phyloP scores from a whole-genome alignment of 2,888 invertebrate species.

The Ectemnius cavifrons region DNA sequence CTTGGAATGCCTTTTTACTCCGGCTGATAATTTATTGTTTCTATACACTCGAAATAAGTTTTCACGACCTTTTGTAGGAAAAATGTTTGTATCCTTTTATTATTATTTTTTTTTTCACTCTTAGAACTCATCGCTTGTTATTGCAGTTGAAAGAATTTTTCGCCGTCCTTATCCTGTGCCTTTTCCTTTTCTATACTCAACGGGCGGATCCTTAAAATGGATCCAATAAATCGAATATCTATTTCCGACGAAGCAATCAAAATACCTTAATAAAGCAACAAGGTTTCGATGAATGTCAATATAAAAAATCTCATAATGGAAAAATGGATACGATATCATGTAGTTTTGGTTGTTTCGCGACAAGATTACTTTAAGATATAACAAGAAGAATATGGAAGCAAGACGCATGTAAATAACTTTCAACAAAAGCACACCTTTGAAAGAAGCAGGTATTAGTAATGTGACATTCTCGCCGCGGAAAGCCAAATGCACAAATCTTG shows the following conservation, averaged over 20 bases:
- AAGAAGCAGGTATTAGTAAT: too few species aligned
- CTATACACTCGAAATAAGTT: background rate
- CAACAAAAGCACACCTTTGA: too few species aligned
- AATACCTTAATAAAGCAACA: background rate
- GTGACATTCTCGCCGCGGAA: too few species aligned
- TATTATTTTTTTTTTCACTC: slow-evolving; percentile 4
- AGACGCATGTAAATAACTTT: too few species aligned
- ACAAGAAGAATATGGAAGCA: too few species aligned
- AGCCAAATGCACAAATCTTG: too few species aligned
- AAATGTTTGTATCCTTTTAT: slow-evolving; percentile 17
- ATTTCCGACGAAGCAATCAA: slow-evolving; percentile 29
- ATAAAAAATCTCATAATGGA: background rate
- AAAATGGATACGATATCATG: background rate
- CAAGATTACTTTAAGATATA: too few species aligned
- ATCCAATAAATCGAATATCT: slow-evolving; percentile 39
- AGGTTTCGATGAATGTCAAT: background rate
- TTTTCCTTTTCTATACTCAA: background rate
- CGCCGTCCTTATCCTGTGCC: background rate
- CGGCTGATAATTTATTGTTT: too few species aligned
- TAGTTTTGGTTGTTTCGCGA: background rate
- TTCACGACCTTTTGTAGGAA: slow-evolving; percentile 6
- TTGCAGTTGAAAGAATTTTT: slow-evolving; percentile 1
- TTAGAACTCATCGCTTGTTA: background rate
- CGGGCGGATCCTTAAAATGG: slow-evolving; percentile 33
- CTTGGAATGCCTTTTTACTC: too few species aligned